Percentiles rank a stretch among this genome's conserved stretches.
Conservation (phyloP, 2,888 invertebrate genomes). For the Hecatera dysodea region DNA sequence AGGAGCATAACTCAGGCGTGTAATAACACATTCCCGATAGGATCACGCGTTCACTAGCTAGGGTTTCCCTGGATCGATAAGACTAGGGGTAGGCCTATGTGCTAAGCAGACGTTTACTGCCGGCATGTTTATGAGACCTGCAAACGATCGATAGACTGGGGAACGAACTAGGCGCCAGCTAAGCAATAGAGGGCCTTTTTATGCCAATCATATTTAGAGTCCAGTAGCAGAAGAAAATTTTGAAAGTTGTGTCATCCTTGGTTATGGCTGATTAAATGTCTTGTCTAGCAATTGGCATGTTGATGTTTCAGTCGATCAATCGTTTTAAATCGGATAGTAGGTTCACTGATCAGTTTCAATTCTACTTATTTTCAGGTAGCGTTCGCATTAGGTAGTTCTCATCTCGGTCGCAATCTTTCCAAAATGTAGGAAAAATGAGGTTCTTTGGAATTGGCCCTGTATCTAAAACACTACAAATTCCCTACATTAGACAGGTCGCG, state of each 20-base stretch:
- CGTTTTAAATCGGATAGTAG: constrained; percentile 1
- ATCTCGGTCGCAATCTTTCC: no score
- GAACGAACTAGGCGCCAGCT: constrained; percentile 45
- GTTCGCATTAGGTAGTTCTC: no score
- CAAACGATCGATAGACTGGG: constrained; percentile 48
- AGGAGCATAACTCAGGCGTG: constrained; percentile 19
- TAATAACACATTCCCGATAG: constrained; percentile 14
- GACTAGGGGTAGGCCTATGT: constrained; percentile 26
- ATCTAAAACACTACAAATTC: no score
- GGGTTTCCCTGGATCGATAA: constrained; percentile 52
- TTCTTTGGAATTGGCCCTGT: no score
- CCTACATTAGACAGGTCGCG: no score
- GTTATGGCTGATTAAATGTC: not conserved
- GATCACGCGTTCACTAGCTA: not conserved
- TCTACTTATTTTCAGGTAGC: no score
- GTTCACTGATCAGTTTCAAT: not conserved
- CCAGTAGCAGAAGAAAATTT: not conserved
- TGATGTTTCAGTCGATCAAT: constrained; percentile 8
- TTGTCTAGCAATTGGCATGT: constrained; percentile 4
- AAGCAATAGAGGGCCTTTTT: constrained; percentile 38
- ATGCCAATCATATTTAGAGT: constrained; percentile 30
- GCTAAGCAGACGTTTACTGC: constrained; percentile 24
- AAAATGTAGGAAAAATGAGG: no score
- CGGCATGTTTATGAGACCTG: constrained; percentile 32
- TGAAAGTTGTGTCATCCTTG: constrained; percentile 1